Evolutionary conservation across 2,113 vertebrate species (phyloP), one percentile per base, ranked within the genome.

Genomic region (Epinephelus fuscoguttatus): DNA sequence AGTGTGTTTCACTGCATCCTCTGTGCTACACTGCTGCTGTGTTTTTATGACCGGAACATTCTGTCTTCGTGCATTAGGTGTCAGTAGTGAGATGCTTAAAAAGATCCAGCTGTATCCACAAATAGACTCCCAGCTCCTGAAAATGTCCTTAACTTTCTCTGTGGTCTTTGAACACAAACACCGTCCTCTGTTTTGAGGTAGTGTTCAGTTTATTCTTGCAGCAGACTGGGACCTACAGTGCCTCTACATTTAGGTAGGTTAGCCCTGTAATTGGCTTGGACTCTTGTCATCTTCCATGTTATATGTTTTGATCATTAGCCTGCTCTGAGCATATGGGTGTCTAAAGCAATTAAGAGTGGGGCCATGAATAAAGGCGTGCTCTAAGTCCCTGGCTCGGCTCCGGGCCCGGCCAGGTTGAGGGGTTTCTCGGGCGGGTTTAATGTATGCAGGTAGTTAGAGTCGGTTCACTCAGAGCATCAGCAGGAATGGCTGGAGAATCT

Each of bases 11-110:
- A n/a, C 70, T 69, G 64, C 71, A 74, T 70, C 66, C 40, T 77
- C n/a, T 70, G 1, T 59, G 55, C 64, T 42, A 27, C 68, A 52
- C 60, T 70, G 61, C 47, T 66, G 55, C 75, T 84, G 13, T 68
- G 18, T 18, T 80, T 59, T 27, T 17, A 56, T 30, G 33, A 64
- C 33, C 69, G 30, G 69, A 80, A 60, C 27, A 9, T 92, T 80
- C 91, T 81, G 27, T 59, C 70, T 80, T 60, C 83, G 76, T 70
- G 62, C 91, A 92, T 90, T 91, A 93, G 92, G 89, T 92, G 93
- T 94, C 92, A 94, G 73, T 90, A 84, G 91, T 92, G 91, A 89
- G 89, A 91, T 80, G 70, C 47, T 55, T 27, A 49, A 67, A 80
- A 82, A 80, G 74, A 59, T 23, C 30, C 17, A 33, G 11, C 30